Evolutionary conservation across 2,113 vertebrate genomes (phyloP), one percentile per base, ranked within the genome.

Genomic region (Puffinus mauretanicus): DNA sequence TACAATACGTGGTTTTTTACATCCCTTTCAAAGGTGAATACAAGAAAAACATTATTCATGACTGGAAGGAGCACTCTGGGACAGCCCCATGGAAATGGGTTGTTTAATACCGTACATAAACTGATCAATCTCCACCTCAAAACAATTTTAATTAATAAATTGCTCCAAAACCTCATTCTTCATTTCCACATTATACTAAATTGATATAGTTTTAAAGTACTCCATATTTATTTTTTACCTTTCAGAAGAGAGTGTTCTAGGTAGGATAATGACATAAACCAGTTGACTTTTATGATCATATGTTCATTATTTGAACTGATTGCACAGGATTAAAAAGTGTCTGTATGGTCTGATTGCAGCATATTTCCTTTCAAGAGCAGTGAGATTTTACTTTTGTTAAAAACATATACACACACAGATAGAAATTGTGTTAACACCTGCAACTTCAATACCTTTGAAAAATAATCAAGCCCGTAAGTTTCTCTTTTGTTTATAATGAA

Each of bases 351-450:
- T 92, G 67, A 93, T 83, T 88, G 58, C 62, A 81, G 29, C 4
- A 2, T 47, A 69, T 73, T 94, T 93, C 66, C 64, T 95, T 93
- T 94, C 72, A 76, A 90, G 44, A 90, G 34, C 27, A 62, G 57
- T 58, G 42, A 79, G 25, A 54, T 72, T 80, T 40, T 61, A 22
- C 49, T 86, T 89, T 88, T 58, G 13, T 73, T 76, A 77, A 93
- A 96, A 87, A 54, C 16, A 25, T 55, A 29, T 16, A 29, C 10
- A 30, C 27, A 79, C 16, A n/a, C 9, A 38, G 20, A 52, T 12
- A 85, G 71, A 82, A 94, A 94, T 55, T 88, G 38, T 62, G n/a
- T 38, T 66, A 92, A 92, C 85, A 95, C 82, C 92, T 93, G 94
- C 62, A 72, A 55, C 6, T 17, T 86, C 88, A 93, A 73, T 88